Base-by-base conservation (phyloP, 2,888 invertebrate genomes). In the Cabera pusaria region DNA sequence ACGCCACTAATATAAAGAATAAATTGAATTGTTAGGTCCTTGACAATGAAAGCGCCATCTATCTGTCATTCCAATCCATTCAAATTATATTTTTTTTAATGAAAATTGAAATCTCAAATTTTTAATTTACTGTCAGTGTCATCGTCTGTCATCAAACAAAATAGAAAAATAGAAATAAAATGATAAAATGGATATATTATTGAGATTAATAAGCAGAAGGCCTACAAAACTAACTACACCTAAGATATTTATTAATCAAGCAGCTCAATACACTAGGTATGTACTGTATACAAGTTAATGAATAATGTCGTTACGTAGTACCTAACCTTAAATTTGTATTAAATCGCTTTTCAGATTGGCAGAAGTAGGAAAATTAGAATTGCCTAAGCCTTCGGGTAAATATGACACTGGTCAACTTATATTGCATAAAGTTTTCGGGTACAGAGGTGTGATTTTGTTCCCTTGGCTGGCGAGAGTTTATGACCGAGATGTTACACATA, bases 351-450 rank as follows among this genome's bases (percentile, higher is more conserved):
- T 31, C 48, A 98, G 98, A 90, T 92, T 98, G 66, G 95, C 97
- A 7, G 98, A 98, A 90, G 98, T 98, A 50, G 98, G 98, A 6
- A 94, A 95, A 71, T 89, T 98, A 59, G 96, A 97, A 82, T 84
- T 93, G 17, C 96, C 97, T 18, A 97, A 97, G 89, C 76, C 93
- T 36, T 92, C 95, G 51, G 96, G 96, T 22, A 96, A 97, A 87
- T 98, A 98, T 89, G 96, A 97, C 64, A 97, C 98, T 2, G 98
- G 98, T 5, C 98, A 98, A 84, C 88, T 98, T 44, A 98, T 99
- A 78, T 90, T 99, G 32, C 99, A 99, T 74, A 93, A 96, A 64
- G 95, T 99, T 7, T 99, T 99, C 80, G 98, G 98, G 6, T 99
- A 99, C 76, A 91, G 99, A 58, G 99, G 99, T 2, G 97, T 99